Percentiles rank a stretch among this genome's conserved stretches.
phyloP scores from a whole-genome alignment of 2,888 invertebrate genomes.

The Epinotia demarniana region DNA sequence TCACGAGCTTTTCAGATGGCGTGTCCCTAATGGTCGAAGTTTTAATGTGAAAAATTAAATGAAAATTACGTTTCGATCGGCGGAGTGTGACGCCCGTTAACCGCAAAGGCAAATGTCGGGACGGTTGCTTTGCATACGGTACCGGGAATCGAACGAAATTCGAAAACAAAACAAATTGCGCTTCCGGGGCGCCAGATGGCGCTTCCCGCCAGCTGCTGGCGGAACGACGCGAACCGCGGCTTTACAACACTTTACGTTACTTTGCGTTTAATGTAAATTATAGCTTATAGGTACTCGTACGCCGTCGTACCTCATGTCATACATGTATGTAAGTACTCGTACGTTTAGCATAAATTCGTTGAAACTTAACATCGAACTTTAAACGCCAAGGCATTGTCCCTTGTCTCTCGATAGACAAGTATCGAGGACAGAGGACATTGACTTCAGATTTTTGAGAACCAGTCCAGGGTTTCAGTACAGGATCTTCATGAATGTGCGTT shows the following conservation, averaged over 20 bases:
- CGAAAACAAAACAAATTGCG: conserved; percentile 77
- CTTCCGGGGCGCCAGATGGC: conserved; percentile 83
- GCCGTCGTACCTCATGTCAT: background rate
- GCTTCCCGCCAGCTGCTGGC: conserved; percentile 82
- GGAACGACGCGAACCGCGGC: conserved; percentile 60
- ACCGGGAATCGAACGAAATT: conserved; percentile 65
- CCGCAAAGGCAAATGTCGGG: conserved; percentile 62
- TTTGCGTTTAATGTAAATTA: conserved; percentile 2
- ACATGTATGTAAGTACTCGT: too few species aligned
- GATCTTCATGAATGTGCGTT: background rate
- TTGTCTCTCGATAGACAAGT: too few species aligned
- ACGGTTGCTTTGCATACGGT: conserved; percentile 51
- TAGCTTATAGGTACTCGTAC: background rate
- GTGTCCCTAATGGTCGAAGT: conserved; percentile 21
- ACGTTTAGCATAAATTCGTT: too few species aligned
- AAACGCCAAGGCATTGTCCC: too few species aligned
- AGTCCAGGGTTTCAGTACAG: too few species aligned
- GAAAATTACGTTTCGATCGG: conserved; percentile 47
- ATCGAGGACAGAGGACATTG: too few species aligned
- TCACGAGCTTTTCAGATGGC: conserved; percentile 15
- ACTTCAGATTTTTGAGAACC: too few species aligned
- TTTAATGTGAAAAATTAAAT: conserved; percentile 9
- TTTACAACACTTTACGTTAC: conserved; percentile 41
- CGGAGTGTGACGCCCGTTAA: conserved; percentile 60
- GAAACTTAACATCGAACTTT: too few species aligned